Percentiles rank a stretch among this genome's conserved stretches.
Evolutionary conservation across 2,113 vertebrate genomes (phyloP).

Genomic region (Aegithalos caudatus): DNA sequence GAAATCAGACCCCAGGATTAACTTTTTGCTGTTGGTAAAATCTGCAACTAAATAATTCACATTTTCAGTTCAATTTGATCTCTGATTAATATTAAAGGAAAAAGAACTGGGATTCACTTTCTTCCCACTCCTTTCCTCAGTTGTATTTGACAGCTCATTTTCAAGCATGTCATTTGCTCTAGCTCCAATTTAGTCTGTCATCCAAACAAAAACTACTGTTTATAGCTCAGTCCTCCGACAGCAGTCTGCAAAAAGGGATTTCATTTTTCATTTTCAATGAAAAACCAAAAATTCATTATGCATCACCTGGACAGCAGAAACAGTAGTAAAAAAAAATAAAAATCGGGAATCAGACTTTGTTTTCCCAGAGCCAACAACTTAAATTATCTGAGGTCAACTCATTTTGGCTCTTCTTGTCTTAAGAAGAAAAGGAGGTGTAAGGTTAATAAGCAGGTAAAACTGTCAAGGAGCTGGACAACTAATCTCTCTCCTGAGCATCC

Average conservation of each 20-base stretch:
- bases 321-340: not conserved
- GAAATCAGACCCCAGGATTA: not conserved
- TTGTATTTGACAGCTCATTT: not conserved
- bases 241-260: not conserved
- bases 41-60: not conserved
- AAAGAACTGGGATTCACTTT: not conserved
- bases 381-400: not conserved
- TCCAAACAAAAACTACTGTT: not conserved
- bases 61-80: not conserved
- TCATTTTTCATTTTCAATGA: not conserved
- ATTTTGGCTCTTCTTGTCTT: not conserved
- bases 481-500: not conserved
- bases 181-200: not conserved
- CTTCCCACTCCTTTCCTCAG: not conserved
- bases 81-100: conserved; percentile 1
- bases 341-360: not conserved
- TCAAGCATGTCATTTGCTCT: not conserved
- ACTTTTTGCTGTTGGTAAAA: not conserved
- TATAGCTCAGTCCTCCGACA: not conserved
- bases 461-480: not conserved
- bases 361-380: not conserved
- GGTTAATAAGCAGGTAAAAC: not conserved
- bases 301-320: not conserved
- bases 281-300: not conserved
- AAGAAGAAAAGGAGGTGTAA: not conserved